Conservation (phyloP, 2,113 vertebrate genomes). For the Indri indri region DNA sequence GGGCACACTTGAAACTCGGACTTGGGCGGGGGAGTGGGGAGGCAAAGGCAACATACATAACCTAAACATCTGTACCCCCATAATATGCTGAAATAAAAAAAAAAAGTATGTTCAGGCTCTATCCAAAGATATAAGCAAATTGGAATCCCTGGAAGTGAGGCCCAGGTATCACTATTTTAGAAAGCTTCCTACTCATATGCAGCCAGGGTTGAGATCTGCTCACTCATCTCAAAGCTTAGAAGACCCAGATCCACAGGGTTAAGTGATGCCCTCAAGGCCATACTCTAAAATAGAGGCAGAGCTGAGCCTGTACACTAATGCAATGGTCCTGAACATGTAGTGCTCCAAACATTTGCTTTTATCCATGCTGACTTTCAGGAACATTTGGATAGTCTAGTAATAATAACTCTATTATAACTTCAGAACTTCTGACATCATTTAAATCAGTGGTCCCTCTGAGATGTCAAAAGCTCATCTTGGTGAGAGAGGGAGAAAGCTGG, state of each 20-base stretch:
- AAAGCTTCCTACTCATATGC: background rate
- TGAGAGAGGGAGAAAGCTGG: background rate
- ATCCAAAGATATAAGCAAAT: background rate
- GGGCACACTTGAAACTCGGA: too few species aligned
- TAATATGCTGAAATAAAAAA: too few species aligned
- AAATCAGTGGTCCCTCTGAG: background rate
- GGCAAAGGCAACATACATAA: too few species aligned
- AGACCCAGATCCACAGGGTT: background rate
- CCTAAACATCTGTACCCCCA: too few species aligned
- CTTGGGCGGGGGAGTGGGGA: too few species aligned
- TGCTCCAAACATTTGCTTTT: background rate
- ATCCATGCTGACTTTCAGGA: background rate
- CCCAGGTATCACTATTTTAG: background rate
- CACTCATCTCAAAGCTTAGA: background rate
- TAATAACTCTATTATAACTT: background rate
- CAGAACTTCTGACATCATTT: background rate
- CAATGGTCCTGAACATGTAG: background rate
- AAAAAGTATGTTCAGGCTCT: background rate
- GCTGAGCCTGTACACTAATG: background rate
- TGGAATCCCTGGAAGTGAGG: background rate
- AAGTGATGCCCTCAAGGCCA: background rate
- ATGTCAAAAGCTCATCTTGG: background rate
- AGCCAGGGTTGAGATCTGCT: background rate
- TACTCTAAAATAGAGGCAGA: background rate
- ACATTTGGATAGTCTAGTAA: background rate